These are phyloP conservation scores for Microplitis mediator DNA, from an alignment of 1,140 invertebrate species.

Conservation along the genomic window DNA sequence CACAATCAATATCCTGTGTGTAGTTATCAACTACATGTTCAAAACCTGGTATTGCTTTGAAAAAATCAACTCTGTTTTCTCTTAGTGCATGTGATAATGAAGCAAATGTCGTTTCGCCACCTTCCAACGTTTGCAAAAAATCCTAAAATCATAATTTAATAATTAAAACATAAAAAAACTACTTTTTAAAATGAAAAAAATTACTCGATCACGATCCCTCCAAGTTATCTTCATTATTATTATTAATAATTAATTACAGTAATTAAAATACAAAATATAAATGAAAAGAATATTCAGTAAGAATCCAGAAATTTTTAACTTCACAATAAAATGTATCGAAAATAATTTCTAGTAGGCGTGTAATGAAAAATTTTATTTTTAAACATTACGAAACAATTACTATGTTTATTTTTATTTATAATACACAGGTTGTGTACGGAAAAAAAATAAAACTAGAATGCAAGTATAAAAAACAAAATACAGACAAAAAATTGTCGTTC, in stretches of 20 bases:
- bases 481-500: neutral
- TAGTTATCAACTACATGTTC: constrained; percentile 43
- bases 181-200: constrained; percentile 14
- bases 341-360: neutral
- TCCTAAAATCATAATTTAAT: constrained; percentile 30
- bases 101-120: constrained; percentile 56
- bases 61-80: constrained; percentile 53
- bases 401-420: neutral
- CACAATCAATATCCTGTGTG: constrained; percentile 66
- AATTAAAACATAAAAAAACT: constrained; percentile 20
- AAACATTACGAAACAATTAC: neutral
- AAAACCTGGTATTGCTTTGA: constrained; percentile 59
- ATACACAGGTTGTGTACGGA: neutral
- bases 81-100: constrained; percentile 55
- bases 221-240: constrained; percentile 41
- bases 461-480: neutral
- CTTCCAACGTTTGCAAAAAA: constrained; percentile 38
- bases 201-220: constrained; percentile 45
- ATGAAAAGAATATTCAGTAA: too few relatives aligned
- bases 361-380: neutral
- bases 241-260: neutral
- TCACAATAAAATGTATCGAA: neutral
- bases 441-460: neutral
- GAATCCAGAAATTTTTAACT: too few relatives aligned
- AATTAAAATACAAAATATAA: neutral